Base-by-base conservation (phyloP, 2,888 invertebrate species). In the Eretmocerus hayati region DNA sequence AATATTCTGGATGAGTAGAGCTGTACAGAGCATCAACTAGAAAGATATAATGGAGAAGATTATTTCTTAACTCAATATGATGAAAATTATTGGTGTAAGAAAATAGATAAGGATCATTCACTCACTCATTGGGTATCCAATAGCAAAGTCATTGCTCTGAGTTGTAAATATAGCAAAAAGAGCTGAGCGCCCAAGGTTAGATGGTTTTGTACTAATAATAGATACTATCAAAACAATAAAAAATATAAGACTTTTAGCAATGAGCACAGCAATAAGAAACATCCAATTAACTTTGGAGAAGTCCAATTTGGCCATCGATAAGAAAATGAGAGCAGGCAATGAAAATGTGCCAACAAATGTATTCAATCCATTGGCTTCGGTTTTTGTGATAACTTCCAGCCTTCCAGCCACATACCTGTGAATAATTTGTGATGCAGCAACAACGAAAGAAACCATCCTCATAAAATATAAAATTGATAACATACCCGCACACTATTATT, bases 71-170 rank as follows among this genome's bases (percentile, higher is more conserved):
- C 26, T 26, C 26, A 6, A 26, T 9, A 26, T 9, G 11, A 9
- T 26, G 26, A 9, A 9, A 26, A 9, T 6, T 26, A 9, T 33
- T n/a, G 11, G 6, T 33, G 11, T 33, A 33, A n/a, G 11, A 13
- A 9, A n/a, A n/a, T n/a, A n/a, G 33, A n/a, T 33, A n/a, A 15
- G 5, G n/a, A 33, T 26, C 16, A 9, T 6, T 42, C 15, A 74
- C 77, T 81, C 77, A 90, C 93, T 85, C 60, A 95, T 92, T 5
- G 96, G 95, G 74, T 87, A 93, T 53, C 95, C 95, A 59, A 96
- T 81, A 18, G 96, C 95, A 75, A 96, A 95, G 73, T 96, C 96
- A 77, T 96, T 96, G 68, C 93, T 94, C 69, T 95, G 95, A 0
- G 95, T 95, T 60, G 90, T 87, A 71, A 95, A 95, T 63, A 96